Base-by-base conservation (phyloP, 2,113 vertebrate genomes). In the Indicator maculatus region DNA sequence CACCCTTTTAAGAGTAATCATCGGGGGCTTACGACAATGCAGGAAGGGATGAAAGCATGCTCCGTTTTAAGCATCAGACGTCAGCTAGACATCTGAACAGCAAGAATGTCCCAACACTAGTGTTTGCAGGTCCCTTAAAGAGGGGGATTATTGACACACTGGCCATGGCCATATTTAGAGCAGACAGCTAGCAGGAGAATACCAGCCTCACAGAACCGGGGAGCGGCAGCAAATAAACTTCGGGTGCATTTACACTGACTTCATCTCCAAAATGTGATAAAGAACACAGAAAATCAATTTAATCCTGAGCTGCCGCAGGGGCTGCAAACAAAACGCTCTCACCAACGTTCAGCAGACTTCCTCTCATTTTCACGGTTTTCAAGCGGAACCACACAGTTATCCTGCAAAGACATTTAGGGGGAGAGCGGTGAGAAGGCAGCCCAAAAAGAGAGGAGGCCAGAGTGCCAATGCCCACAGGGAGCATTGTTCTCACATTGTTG, bases 31-130 rank as follows among this genome's bases (percentile, higher is more conserved):
- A 97, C 96, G 97, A 98, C 98, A 98, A 98, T 98, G 98, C 95
- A 96, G 50, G 95, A 96, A 97, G 97, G 97, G 97, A 98, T 99
- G 99, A 99, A 98, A 97, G 98, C 98, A 97, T 98, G 95, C 96
- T 98, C 98, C 96, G 98, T 99, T 99, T 99, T 99, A 98, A 98
- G 99, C 98, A 98, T 96, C 98, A 97, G 96, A 97, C 97, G 98
- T 98, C 98, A 98, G 98, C 98, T 93, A 97, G 98, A 98, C 96
- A 98, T 98, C 97, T 98, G 97, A 98, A 98, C 97, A 99, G 98
- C 98, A 98, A 98, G 98, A 98, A 98, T 98, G 98, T 99, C 98
- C 99, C 98, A 98, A 98, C 98, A 76, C 97, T 96, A 96, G 96
- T 95, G 97, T 98, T 96, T 96, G 97, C 96, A 97, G 98, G 97